A percentile compares a stretch with the other conserved stretches of the same genome.
These are phyloP conservation scores for Sylvietta virens DNA, from an alignment of 2,113 vertebrate species.

Conservation along the genomic window DNA sequence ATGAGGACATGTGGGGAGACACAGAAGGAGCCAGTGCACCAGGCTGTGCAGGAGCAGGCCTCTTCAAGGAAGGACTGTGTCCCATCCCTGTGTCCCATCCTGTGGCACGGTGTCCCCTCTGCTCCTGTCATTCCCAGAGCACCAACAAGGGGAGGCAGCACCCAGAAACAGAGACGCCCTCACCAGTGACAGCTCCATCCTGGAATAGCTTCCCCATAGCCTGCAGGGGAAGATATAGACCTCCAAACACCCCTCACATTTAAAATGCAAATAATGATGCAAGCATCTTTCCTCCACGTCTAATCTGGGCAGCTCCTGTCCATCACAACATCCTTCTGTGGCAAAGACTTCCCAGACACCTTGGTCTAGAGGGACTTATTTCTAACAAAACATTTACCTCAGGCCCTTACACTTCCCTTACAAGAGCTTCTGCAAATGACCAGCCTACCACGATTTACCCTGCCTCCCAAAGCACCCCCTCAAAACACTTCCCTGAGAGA, in stretches of 20 bases:
- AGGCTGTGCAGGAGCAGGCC: not conserved
- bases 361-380: not conserved
- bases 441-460: not conserved
- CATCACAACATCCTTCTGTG: not conserved
- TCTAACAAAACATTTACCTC: not conserved
- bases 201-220: not conserved
- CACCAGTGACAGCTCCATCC: not conserved
- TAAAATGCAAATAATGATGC: not conserved
- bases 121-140: not conserved
- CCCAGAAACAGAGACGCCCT: not conserved
- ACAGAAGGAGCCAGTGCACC: not conserved
- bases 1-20: not conserved
- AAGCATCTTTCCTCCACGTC: not conserved
- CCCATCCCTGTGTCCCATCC: not conserved
- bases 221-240: not conserved
- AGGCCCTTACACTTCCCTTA: not conserved
- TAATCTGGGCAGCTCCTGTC: not conserved
- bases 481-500: not conserved
- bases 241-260: not conserved
- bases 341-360: not conserved
- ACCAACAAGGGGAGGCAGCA: not conserved
- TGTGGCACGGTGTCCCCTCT: accelerated
- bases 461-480: not conserved
- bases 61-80: not conserved
- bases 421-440: not conserved